phyloP scores from a whole-genome alignment of 2,888 invertebrate species.

The Apodemia mormo region DNA sequence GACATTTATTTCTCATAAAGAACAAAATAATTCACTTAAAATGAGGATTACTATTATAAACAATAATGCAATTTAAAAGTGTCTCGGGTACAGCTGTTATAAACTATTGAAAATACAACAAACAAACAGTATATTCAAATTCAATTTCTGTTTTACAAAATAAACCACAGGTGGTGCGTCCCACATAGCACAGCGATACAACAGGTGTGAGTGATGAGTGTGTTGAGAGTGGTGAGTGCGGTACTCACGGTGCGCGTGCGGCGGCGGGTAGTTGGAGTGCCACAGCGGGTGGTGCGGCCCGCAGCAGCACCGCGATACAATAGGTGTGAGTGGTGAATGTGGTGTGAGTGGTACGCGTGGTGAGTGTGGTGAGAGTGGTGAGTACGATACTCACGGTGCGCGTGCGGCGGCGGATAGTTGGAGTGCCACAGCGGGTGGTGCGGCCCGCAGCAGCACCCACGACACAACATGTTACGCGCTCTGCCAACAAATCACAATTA shows the following conservation, averaged over 20 bases:
- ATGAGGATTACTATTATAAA: no score
- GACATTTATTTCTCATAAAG: no score
- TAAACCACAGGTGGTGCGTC: no score
- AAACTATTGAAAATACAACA: no score
- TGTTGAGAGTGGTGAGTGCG: conserved; percentile 1
- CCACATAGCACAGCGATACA: no score
- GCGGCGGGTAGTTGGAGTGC: conserved; percentile 37
- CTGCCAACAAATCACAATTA: conserved; percentile 38
- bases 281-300: not conserved
- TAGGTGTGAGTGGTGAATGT: no score
- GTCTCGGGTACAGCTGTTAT: no score
- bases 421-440: conserved; percentile 34
- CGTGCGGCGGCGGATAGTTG: conserved; percentile 44
- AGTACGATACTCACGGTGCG: conserved; percentile 49
- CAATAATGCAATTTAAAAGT: no score
- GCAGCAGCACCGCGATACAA: conserved; percentile 11
- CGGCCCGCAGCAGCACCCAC: conserved; percentile 51
- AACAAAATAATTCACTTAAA: no score
- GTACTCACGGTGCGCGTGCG: conserved; percentile 55
- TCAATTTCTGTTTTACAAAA: no score
- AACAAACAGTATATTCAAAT: no score
- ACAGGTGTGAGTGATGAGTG: not conserved
- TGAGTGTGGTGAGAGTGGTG: conserved; percentile 12
- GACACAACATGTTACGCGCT: conserved; percentile 55
- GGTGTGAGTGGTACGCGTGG: not conserved